A percentile compares a stretch with the other conserved stretches of the same genome.
These are phyloP conservation scores for Idaea biselata DNA, from an alignment of 2,888 invertebrate species.

Conservation along the genomic window DNA sequence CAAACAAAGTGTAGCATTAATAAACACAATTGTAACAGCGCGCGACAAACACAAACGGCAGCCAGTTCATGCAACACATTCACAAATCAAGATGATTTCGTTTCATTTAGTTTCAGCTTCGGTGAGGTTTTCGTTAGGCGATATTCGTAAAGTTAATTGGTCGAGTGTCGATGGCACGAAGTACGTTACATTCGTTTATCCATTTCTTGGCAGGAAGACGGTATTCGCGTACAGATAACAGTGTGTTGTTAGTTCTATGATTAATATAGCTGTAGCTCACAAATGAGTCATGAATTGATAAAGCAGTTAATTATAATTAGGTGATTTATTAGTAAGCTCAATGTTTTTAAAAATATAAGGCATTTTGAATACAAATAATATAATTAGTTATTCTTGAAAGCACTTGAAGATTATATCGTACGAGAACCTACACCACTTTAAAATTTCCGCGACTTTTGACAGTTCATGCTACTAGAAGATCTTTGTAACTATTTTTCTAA, in stretches of 20 bases:
- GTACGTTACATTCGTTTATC: conserved; percentile 49
- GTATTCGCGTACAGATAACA: conserved; percentile 65
- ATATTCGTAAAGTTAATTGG: conserved; percentile 69
- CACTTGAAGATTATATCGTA: background rate
- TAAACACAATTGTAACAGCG: conserved; percentile 34
- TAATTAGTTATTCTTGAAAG: background rate
- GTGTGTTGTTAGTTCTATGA: conserved; percentile 39
- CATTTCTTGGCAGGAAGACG: conserved; percentile 75
- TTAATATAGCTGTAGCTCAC: conserved; percentile 36
- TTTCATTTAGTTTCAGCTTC: conserved; percentile 44
- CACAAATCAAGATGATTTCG: conserved; percentile 58
- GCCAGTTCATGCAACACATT: conserved; percentile 76
- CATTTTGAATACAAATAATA: background rate
- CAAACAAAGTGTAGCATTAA: conserved; percentile 22
- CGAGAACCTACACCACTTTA: background rate
- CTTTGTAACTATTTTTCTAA: background rate
- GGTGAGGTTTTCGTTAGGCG: conserved; percentile 66
- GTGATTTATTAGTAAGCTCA: background rate
- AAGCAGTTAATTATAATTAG: conserved; percentile 39
- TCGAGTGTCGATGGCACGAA: conserved; percentile 59
- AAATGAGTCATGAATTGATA: conserved; percentile 41
- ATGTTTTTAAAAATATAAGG: background rate
- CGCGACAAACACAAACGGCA: conserved; percentile 70
- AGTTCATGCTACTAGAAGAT: background rate
- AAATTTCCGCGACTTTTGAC: background rate